Percentiles rank a stretch among this genome's conserved stretches.
These are phyloP conservation scores for Daktulosphaira vitifoliae DNA, from an alignment of 1,140 invertebrate species.

Conservation along the genomic window DNA sequence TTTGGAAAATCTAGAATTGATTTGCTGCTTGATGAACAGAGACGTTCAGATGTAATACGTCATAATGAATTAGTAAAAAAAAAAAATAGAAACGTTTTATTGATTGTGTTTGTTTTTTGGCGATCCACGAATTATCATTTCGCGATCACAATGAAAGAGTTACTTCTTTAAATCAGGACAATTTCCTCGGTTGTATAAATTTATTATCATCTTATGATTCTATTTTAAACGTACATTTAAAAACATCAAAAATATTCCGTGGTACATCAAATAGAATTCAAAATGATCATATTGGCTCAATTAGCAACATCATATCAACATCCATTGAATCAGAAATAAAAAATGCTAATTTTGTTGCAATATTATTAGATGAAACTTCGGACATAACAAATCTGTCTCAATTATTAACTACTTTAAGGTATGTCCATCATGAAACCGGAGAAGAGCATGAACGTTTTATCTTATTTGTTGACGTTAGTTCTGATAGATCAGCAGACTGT, in stretches of 20 bases:
- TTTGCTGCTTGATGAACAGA: conserved; percentile 6
- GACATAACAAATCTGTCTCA: conserved; percentile 3
- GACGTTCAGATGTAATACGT: not conserved
- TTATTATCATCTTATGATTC: conserved; percentile 12
- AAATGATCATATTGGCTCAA: too few relatives aligned
- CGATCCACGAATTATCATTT: not conserved
- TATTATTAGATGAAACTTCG: conserved; percentile 2
- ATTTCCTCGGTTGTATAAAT: not conserved
- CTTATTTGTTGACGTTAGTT: not conserved
- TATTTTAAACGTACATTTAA: not conserved
- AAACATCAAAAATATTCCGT: not conserved
- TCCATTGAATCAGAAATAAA: conserved; percentile 1
- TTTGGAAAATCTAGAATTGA: not conserved
- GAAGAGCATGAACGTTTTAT: not conserved
- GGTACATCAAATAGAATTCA: conserved; percentile 17
- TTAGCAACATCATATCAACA: conserved; percentile 1
- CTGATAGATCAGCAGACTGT: not conserved
- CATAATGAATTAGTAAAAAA: conserved; percentile 1
- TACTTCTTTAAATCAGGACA: not conserved
- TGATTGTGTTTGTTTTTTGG: conserved; percentile 10
- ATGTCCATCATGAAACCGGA: too few relatives aligned
- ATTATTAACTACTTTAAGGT: not conserved
- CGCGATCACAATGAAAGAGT: not conserved
- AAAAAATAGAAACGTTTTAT: conserved; percentile 7
- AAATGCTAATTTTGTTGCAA: not conserved